phyloP scores from a whole-genome alignment of 2,888 invertebrate genomes.

The Heliconius sara region DNA sequence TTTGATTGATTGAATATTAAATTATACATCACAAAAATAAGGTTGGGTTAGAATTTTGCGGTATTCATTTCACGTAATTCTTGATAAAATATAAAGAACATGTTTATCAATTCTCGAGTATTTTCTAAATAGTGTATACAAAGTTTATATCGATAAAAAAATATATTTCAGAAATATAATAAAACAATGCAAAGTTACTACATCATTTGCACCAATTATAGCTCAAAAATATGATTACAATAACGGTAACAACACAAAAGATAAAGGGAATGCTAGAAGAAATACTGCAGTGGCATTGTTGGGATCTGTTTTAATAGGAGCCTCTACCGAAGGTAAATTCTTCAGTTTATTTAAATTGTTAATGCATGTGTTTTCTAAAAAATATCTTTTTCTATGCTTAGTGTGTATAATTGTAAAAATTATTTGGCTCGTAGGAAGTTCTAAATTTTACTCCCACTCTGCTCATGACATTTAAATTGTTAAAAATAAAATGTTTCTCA shows the following conservation, averaged over 20 bases:
- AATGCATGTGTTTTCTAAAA: too few species aligned
- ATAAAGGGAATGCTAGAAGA: slow-evolving; percentile 49
- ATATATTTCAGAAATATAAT: slow-evolving; percentile 55
- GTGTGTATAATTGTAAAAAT: too few species aligned
- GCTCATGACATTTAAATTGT: too few species aligned
- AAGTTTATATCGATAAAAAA: not conserved
- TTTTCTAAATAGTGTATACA: not conserved
- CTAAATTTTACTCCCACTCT: too few species aligned
- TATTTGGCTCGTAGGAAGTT: too few species aligned
- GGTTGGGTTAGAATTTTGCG: not conserved
- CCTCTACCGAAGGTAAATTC: slow-evolving; percentile 59
- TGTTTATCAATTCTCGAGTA: not conserved
- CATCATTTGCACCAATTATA: slow-evolving; percentile 53
- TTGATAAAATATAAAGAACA: not conserved
- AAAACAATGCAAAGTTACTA: slow-evolving; percentile 54
- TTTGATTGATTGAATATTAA: not conserved
- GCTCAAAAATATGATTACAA: slow-evolving; percentile 52
- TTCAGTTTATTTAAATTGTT: too few species aligned
- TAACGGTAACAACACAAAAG: slow-evolving; percentile 47
- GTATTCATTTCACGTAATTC: not conserved
- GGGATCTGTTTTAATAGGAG: slow-evolving; percentile 63
- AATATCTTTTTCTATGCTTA: too few species aligned
- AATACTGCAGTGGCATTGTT: slow-evolving; percentile 56
- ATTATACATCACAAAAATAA: not conserved
- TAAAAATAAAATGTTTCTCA: too few species aligned